Base-by-base conservation (phyloP, 64 coral and sea anemone species). In the Montipora sp. region DNA sequence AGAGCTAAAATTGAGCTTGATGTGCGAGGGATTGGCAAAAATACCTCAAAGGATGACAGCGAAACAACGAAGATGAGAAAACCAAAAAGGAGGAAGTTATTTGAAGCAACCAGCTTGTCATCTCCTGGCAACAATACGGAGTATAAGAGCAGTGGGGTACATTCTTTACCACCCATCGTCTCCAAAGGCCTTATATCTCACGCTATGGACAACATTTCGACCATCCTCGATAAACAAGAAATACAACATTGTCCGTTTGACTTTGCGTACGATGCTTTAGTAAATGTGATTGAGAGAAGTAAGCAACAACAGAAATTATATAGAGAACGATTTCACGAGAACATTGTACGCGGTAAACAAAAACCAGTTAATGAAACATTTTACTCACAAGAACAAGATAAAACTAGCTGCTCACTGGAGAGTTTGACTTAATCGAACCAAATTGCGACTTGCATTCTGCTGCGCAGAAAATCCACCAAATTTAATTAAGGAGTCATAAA, bases 321-420 rank as follows among this genome's bases (percentile, higher is more conserved):
- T 12, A 48, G 6, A 51, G 65, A 71, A 45, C 44, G 47, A 85
- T 85, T 85, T 85, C 63, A 51, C 48, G 20, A 27, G 44, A 72
- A 50, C 24, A 47, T 85, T 49, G 65, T 85, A 48, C 61, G 65
- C 2, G 82, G 82, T 1, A 16, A 85, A 50, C 82, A 85, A 13
- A 85, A 85, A 67, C 65, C 82, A 72, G 71, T 85, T 50, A 85
- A 85, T 47, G 65, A 72, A 49, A 85, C 53, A 10, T 11, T 47
- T 4, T 27, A 51, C 9, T 43, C 11, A 15, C 6, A 0, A 49
- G 44, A 71, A 12, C 36, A 85, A 72, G 44, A 44, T 16, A 85
- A 51, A 27, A 50, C 45, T 13, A 46, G n/a, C 45, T 51, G 16
- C 16, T 72, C 3, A 6, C 46, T 7, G 5, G 44, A 19, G 18